phyloP scores from a whole-genome alignment of 2,797 vertebrate genomes.

The Aratinga solstitialis region DNA sequence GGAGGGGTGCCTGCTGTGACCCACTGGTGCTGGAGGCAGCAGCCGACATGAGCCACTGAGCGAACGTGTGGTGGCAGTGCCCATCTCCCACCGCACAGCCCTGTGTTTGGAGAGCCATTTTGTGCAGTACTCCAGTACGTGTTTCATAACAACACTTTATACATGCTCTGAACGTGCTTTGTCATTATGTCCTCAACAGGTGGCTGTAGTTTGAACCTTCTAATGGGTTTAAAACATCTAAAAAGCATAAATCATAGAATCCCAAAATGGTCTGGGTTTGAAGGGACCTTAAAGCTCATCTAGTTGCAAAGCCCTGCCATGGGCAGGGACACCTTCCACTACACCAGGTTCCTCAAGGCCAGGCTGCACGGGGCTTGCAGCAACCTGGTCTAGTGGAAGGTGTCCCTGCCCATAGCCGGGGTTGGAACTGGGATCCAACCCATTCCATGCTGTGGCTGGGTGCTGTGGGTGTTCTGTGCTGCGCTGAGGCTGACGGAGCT shows the following conservation, averaged over 20 bases:
- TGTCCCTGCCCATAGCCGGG: background rate
- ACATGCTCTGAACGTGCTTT: background rate
- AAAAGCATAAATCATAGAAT: background rate
- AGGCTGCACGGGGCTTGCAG: background rate
- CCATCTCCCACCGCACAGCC: accelerated
- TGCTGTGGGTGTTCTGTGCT: accelerated
- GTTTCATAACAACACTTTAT: background rate
- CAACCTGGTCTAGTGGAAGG: background rate
- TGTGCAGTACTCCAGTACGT: background rate
- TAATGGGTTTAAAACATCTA: background rate
- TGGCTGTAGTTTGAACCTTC: background rate
- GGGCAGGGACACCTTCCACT: background rate
- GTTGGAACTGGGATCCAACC: background rate
- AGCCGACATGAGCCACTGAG: accelerated
- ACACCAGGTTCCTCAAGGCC: background rate
- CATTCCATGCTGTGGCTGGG: background rate
- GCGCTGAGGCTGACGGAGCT: background rate
- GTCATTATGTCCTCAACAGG: background rate
- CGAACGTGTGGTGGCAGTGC: accelerated
- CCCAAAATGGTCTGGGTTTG: background rate
- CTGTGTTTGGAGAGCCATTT: background rate
- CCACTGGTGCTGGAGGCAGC: background rate
- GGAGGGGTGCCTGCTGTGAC: background rate
- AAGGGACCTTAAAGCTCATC: background rate
- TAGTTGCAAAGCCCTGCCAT: background rate